A percentile compares a stretch with the other conserved stretches of the same genome.
These are phyloP conservation scores for Hydrozoanthus gracilis DNA, from an alignment of 92 coral and sea anemone genomes.

Conservation along the genomic window DNA sequence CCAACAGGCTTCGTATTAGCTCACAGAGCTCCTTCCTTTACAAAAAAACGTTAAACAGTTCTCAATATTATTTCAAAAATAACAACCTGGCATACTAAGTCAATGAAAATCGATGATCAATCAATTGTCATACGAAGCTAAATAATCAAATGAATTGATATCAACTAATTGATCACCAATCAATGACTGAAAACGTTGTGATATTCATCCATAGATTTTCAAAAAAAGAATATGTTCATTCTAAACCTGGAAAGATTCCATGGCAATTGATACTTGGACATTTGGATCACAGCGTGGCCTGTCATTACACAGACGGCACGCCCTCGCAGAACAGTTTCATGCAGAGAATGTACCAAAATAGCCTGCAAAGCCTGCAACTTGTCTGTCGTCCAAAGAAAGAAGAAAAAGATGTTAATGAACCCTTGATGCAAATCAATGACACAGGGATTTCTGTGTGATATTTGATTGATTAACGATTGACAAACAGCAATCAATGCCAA, in stretches of 20 bases:
- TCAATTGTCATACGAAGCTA: not conserved
- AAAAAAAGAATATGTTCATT: not conserved
- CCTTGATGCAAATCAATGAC: too few species aligned
- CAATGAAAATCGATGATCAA: not conserved
- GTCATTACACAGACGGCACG: too few species aligned
- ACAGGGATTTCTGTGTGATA: too few species aligned
- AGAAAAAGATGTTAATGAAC: too few species aligned
- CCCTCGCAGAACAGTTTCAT: too few species aligned
- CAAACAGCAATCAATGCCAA: too few species aligned
- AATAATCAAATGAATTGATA: not conserved
- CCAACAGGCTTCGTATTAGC: constrained; percentile 81
- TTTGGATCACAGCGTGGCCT: too few species aligned
- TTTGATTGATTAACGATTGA: too few species aligned
- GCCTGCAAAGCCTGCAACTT: too few species aligned
- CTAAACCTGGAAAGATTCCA: not conserved
- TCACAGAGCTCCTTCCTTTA: constrained; percentile 84
- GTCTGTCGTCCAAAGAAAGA: too few species aligned
- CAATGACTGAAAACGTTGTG: not conserved
- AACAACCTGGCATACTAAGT: not conserved
- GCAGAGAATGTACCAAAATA: too few species aligned
- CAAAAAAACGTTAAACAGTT: not conserved
- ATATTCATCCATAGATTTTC: not conserved
- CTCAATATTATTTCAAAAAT: not conserved
- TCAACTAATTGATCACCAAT: not conserved
- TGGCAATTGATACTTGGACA: not conserved